Percentiles rank a stretch among this genome's conserved stretches.
Conservation (phyloP, 2,888 invertebrate species). For the Noctua janthe region DNA sequence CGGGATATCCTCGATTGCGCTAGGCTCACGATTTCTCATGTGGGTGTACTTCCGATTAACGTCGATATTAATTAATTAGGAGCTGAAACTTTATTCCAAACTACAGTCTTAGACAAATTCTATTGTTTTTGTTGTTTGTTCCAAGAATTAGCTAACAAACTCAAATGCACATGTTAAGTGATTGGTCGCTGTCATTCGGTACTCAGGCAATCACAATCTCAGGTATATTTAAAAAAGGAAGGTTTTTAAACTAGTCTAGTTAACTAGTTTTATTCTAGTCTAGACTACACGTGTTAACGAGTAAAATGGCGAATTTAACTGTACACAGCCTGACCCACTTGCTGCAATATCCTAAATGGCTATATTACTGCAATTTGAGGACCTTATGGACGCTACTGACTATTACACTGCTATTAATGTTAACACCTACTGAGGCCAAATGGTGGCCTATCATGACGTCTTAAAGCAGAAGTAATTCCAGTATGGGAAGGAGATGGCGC, state of each 20-base stretch:
- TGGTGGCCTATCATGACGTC: too few relatives aligned
- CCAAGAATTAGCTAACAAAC: not conserved
- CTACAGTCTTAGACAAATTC: not conserved
- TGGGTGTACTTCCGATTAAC: not conserved
- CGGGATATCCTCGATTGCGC: slow-evolving; percentile 57
- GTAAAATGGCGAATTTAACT: not conserved
- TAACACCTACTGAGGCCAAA: not conserved
- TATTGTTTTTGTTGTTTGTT: not conserved
- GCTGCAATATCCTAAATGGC: not conserved
- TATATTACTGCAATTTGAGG: not conserved
- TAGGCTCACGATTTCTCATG: slow-evolving; percentile 30
- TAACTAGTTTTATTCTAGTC: too few relatives aligned
- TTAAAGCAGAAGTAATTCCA: too few relatives aligned
- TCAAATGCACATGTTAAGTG: not conserved
- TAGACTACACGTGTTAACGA: not conserved
- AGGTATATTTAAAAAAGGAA: not conserved
- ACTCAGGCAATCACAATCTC: not conserved
- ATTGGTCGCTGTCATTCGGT: not conserved
- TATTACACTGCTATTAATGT: not conserved
- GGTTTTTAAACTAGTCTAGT: not conserved
- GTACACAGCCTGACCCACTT: not conserved
- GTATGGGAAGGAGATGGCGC: too few relatives aligned
- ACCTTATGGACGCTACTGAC: not conserved
- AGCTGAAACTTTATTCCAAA: not conserved
- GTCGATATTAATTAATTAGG: not conserved